Evolutionary conservation across 2,113 vertebrate species (phyloP).

Genomic region (Cygnus atratus): DNA sequence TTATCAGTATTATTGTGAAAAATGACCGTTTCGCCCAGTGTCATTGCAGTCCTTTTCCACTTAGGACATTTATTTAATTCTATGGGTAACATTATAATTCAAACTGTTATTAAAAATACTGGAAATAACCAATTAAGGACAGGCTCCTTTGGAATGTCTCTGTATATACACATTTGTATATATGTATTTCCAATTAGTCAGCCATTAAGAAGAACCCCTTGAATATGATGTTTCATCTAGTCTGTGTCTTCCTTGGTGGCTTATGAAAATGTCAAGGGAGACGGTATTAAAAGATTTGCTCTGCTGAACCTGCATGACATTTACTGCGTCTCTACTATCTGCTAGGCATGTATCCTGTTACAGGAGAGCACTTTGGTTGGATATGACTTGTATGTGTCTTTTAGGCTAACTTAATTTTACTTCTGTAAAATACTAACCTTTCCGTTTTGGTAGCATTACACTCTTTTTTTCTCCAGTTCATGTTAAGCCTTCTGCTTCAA

Average conservation of each 20-base stretch:
- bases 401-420: neutral
- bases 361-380: neutral
- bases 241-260: neutral
- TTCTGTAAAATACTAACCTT: neutral
- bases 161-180: rapidly evolving
- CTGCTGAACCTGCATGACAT: neutral
- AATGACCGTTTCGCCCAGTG: neutral
- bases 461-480: neutral
- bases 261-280: neutral
- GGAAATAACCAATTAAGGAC: neutral
- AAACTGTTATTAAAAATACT: neutral
- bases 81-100: neutral
- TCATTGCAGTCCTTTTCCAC: neutral
- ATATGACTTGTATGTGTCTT: neutral
- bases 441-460: neutral
- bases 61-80: neutral
- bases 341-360: neutral
- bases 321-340: neutral
- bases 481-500: neutral
- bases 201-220: neutral
- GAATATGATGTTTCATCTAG: neutral
- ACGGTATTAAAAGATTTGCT: neutral
- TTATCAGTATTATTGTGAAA: neutral
- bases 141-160: neutral
- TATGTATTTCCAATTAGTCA: neutral